A percentile compares a stretch with the other conserved stretches of the same genome.
phyloP scores from a whole-genome alignment of 2,113 vertebrate species.

The Dasyurus viverrinus region DNA sequence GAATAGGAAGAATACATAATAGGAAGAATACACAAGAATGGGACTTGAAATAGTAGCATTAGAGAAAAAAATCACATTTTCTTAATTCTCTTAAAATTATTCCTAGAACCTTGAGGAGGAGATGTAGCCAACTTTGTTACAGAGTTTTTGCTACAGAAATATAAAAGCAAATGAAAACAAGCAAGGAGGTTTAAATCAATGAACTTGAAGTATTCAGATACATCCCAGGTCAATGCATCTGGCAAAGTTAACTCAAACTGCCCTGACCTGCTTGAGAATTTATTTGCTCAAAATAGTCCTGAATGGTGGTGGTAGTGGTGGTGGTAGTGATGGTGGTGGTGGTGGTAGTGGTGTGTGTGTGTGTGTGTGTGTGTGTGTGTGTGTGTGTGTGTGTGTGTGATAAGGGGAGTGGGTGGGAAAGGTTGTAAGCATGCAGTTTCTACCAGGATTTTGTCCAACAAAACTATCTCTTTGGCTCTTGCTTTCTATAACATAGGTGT shows the following conservation, averaged over 20 bases:
- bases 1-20: no score
- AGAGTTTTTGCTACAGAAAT: background rate
- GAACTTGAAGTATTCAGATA: background rate
- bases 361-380: no score
- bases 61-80: background rate
- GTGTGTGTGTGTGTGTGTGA: no score
- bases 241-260: background rate
- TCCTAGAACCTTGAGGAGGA: background rate
- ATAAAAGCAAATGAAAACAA: background rate
- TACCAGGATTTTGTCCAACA: background rate
- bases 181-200: background rate
- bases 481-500: background rate
- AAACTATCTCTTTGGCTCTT: background rate
- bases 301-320: no score
- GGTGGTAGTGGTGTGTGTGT: no score
- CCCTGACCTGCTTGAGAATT: background rate
- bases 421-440: background rate
- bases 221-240: background rate
- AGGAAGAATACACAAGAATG: background rate
- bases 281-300: background rate
- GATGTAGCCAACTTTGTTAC: background rate
- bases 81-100: background rate
- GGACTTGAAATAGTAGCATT: background rate
- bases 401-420: background rate
- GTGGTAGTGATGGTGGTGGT: no score